Evolutionary conservation across 2,113 vertebrate species (phyloP).

Genomic region (Pycnonotus jocosus): DNA sequence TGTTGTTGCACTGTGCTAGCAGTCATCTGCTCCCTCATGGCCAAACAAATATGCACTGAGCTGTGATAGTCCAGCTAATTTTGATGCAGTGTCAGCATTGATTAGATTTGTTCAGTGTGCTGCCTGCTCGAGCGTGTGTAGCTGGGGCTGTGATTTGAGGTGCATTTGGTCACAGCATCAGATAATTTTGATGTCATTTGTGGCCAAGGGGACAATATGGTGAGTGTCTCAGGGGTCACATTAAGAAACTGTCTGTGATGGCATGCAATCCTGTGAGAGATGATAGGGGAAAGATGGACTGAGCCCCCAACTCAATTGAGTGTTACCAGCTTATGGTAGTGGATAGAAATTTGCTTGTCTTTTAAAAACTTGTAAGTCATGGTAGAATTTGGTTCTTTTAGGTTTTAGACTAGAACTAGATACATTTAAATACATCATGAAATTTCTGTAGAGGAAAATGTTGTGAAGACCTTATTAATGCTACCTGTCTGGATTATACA

Average conservation of each 20-base stretch:
- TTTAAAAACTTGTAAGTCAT: rapidly evolving
- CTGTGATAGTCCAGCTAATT: not conserved
- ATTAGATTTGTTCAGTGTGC: not conserved
- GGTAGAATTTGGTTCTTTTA: not conserved
- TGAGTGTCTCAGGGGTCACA: not conserved
- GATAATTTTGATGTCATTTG: not conserved
- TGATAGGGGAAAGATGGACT: not conserved
- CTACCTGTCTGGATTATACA: not conserved
- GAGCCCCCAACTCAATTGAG: not conserved
- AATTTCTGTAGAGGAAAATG: not conserved
- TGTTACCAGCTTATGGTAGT: not conserved
- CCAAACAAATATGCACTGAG: not conserved
- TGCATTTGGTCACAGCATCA: not conserved
- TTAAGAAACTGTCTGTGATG: not conserved
- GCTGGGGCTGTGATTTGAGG: not conserved
- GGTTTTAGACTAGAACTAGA: not conserved
- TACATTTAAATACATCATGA: not conserved
- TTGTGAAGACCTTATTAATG: not conserved
- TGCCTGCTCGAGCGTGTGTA: not conserved
- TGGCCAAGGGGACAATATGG: not conserved
- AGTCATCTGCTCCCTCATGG: not conserved
- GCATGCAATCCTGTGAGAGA: not conserved
- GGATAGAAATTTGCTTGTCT: not conserved
- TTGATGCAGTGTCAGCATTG: not conserved
- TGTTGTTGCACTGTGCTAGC: not conserved